Percentiles rank a stretch among this genome's conserved stretches.
Evolutionary conservation across 2,113 vertebrate genomes (phyloP).

Genomic region (Chiloscyllium plagiosum): DNA sequence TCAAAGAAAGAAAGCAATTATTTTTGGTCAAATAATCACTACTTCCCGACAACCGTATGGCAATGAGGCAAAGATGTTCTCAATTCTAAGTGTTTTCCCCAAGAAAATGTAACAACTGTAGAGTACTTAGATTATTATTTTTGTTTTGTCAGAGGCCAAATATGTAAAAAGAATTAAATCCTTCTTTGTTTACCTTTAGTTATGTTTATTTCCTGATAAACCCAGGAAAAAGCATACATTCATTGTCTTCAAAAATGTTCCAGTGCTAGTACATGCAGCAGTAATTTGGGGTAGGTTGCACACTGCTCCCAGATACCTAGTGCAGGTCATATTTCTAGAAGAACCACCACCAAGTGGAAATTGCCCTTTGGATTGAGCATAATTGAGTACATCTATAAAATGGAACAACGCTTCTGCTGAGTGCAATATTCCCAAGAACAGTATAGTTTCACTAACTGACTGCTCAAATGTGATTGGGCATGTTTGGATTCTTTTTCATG

Average conservation of each 20-base stretch:
- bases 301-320: background rate
- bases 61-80: background rate
- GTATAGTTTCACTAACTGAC: background rate
- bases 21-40: background rate
- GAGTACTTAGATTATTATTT: background rate
- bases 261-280: background rate
- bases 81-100: background rate
- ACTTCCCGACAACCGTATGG: background rate
- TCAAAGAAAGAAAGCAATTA: background rate
- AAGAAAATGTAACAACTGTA: background rate
- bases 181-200: background rate
- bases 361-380: background rate
- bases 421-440: background rate
- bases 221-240: background rate
- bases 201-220: background rate
- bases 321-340: background rate
- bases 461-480: background rate
- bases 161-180: background rate
- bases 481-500: background rate
- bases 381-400: background rate
- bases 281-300: background rate
- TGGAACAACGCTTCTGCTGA: background rate
- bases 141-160: background rate
- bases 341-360: background rate
- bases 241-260: background rate